phyloP scores from a whole-genome alignment of 37 sponge, comb jelly and placozoan species.

The Hexactinellida sp. region DNA sequence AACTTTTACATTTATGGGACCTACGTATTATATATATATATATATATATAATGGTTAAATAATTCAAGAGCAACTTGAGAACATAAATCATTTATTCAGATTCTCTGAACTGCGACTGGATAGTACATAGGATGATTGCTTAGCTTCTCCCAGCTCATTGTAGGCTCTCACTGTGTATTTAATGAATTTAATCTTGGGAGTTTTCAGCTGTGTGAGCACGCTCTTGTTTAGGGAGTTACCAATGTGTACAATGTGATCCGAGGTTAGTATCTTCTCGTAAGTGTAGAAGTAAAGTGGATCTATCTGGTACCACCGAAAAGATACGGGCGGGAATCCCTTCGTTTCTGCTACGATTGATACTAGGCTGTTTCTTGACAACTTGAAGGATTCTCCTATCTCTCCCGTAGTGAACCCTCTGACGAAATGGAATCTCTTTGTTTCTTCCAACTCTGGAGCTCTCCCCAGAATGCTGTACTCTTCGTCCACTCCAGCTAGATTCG shows the following conservation, averaged over 20 bases:
- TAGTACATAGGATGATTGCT: background rate
- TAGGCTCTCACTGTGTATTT: background rate
- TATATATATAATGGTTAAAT: too few species aligned
- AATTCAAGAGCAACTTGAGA: too few species aligned
- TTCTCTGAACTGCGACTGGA: too few species aligned
- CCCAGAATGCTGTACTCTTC: background rate
- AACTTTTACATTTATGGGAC: too few species aligned
- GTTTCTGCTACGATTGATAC: background rate
- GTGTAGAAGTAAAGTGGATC: background rate
- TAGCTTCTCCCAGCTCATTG: background rate
- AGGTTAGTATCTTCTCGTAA: background rate
- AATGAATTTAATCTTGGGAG: background rate
- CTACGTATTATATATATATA: too few species aligned
- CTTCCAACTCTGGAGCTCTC: background rate
- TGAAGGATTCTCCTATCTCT: slow-evolving; percentile 4
- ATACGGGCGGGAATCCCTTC: background rate
- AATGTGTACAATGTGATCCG: background rate
- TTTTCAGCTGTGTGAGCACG: background rate
- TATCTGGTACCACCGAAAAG: background rate
- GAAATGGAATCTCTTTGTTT: background rate
- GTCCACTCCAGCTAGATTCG: background rate
- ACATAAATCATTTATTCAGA: too few species aligned
- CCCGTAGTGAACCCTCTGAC: background rate
- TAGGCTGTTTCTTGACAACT: background rate
- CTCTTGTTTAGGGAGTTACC: background rate